A percentile compares a stretch with the other conserved stretches of the same genome.
Evolutionary conservation across 2,113 vertebrate genomes (phyloP).

Genomic region (Psittacara wagleri): DNA sequence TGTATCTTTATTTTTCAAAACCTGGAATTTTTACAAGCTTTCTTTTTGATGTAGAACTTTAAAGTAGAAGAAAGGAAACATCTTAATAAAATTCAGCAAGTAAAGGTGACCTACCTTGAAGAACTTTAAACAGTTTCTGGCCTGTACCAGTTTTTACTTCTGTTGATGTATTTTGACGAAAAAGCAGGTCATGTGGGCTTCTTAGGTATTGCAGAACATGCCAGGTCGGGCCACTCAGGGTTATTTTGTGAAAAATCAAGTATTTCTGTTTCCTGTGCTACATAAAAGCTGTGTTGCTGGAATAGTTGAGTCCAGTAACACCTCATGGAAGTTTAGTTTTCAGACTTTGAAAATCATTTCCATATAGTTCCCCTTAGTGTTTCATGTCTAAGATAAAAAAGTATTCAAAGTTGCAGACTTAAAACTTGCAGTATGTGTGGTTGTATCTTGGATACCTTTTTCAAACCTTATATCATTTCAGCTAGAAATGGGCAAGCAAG

Average conservation of each 20-base stretch:
- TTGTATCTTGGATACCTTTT: background rate
- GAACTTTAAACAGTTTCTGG: background rate
- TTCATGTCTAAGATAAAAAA: background rate
- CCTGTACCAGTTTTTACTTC: background rate
- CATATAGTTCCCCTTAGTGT: background rate
- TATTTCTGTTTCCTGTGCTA: background rate
- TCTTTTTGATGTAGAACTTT: background rate
- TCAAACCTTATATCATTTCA: background rate
- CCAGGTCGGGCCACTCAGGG: background rate
- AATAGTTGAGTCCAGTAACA: background rate
- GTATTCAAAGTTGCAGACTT: background rate
- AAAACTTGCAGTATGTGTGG: accelerated
- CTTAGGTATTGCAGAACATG: background rate
- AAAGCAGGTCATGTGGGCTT: background rate
- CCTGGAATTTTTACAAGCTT: background rate
- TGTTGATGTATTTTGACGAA: background rate
- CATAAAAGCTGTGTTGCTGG: background rate
- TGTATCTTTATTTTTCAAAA: background rate
- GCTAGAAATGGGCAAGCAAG: background rate
- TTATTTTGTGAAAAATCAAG: background rate
- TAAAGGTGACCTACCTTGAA: background rate
- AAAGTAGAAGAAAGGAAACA: background rate
- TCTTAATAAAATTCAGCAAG: background rate
- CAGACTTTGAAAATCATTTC: background rate
- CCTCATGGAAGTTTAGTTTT: background rate